Conservation (phyloP, 2,113 vertebrate species). For the Cyphomyrus discorhynchus region DNA sequence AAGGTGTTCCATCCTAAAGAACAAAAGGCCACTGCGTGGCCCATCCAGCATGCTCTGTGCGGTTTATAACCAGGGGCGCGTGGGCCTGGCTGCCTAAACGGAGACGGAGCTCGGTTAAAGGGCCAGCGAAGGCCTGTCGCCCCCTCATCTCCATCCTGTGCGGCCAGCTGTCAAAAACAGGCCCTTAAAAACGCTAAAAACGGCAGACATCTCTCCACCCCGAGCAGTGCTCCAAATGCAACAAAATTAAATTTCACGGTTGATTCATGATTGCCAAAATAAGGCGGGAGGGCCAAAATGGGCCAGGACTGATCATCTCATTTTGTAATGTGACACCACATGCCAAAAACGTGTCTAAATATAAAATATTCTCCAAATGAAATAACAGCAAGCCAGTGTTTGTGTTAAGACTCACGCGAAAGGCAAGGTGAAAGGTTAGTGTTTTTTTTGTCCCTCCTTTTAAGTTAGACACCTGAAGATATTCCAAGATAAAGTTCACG, state of each 20-base stretch:
- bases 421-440: conserved; percentile 5
- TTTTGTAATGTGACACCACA: conserved; percentile 3
- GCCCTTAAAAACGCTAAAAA: not conserved
- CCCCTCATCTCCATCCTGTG: conserved; percentile 15
- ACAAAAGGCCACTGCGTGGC: too few relatives aligned
- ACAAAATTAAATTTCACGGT: conserved; percentile 35
- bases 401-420: conserved; percentile 21
- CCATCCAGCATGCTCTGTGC: too few relatives aligned
- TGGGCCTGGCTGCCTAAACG: not conserved
- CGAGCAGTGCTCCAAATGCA: conserved; percentile 5
- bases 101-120: not conserved
- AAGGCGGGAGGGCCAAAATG: conserved; percentile 15
- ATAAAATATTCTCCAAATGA: not conserved
- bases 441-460: conserved; percentile 14
- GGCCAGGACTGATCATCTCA: conserved; percentile 25
- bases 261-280: conserved; percentile 28
- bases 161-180: conserved; percentile 8
- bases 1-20: not conserved
- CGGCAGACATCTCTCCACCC: conserved; percentile 6
- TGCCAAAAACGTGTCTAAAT: conserved; percentile 14
- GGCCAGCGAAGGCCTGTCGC: not conserved
- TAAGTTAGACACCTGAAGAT: conserved; percentile 8
- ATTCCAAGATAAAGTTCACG: not conserved
- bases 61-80: not conserved
- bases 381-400: not conserved